These are phyloP conservation scores for Tyrannus savana DNA, from an alignment of 2,113 vertebrate species.

Conservation along the genomic window DNA sequence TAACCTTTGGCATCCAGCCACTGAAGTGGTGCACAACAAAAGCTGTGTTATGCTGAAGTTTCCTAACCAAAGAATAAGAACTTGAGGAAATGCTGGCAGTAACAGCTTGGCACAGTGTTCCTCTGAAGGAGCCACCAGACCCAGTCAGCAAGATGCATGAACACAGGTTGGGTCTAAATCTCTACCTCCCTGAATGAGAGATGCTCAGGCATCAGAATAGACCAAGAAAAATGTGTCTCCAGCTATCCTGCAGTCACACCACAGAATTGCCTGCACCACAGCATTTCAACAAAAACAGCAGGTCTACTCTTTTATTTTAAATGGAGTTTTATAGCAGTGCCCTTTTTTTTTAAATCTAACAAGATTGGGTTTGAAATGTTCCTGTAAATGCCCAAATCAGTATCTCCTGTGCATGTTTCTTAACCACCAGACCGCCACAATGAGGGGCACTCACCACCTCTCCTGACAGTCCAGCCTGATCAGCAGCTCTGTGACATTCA, in stretches of 20 bases:
- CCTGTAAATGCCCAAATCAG: neutral
- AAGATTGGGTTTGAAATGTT: neutral
- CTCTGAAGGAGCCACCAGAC: neutral
- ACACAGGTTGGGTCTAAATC: neutral
- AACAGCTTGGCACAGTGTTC: neutral
- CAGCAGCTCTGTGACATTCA: neutral
- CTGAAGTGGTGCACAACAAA: neutral
- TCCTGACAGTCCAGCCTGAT: neutral
- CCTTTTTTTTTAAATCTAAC: neutral
- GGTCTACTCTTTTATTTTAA: neutral
- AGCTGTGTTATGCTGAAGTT: neutral
- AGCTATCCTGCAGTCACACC: neutral
- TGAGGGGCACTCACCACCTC: fast-evolving
- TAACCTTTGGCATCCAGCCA: neutral
- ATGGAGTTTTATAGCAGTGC: neutral
- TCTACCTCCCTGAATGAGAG: neutral
- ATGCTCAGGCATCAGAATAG: neutral
- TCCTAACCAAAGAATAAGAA: neutral
- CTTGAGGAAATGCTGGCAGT: neutral
- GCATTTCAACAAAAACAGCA: neutral
- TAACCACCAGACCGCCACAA: neutral
- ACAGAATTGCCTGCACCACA: neutral
- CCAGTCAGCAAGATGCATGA: neutral
- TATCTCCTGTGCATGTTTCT: neutral
- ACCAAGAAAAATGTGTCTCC: neutral